Evolutionary conservation across 2,113 vertebrate species (phyloP).

Genomic region (Nyctereutes procyonoides): DNA sequence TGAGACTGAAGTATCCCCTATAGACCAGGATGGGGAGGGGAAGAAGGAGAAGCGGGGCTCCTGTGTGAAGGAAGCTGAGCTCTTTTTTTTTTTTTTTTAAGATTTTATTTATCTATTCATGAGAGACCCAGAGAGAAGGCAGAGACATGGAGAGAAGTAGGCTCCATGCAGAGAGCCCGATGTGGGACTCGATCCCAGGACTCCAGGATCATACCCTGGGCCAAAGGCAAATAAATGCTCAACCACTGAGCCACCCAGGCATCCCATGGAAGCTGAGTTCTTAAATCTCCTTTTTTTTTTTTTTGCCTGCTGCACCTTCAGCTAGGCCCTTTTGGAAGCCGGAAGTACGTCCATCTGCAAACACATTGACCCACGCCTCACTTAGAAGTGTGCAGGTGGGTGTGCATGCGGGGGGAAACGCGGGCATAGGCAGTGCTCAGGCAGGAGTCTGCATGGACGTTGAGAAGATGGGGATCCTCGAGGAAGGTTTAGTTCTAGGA

Average conservation of each 20-base stretch:
- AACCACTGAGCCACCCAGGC: no score
- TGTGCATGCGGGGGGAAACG: accelerated
- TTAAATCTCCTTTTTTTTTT: neutral
- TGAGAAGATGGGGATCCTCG: neutral
- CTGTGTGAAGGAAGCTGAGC: neutral
- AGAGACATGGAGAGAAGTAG: no score
- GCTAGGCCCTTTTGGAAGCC: neutral
- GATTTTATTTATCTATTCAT: no score
- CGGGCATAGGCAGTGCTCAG: neutral
- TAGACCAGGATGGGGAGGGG: neutral
- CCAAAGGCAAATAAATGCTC: no score
- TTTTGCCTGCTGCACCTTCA: neutral
- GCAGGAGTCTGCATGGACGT: accelerated
- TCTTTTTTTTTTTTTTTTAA: neutral
- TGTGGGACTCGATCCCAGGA: no score
- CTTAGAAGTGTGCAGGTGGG: neutral
- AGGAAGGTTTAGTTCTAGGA: neutral
- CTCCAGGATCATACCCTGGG: no score
- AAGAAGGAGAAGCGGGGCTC: neutral
- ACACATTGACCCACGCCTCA: no score
- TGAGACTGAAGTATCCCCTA: neutral
- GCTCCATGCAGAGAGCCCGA: no score
- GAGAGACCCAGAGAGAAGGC: no score
- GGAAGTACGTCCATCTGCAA: neutral
- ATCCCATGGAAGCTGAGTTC: neutral